A percentile compares a stretch with the other conserved stretches of the same genome.
These are phyloP conservation scores for Enteromius radiatus DNA, from an alignment of 2,797 vertebrate genomes.

Conservation along the genomic window DNA sequence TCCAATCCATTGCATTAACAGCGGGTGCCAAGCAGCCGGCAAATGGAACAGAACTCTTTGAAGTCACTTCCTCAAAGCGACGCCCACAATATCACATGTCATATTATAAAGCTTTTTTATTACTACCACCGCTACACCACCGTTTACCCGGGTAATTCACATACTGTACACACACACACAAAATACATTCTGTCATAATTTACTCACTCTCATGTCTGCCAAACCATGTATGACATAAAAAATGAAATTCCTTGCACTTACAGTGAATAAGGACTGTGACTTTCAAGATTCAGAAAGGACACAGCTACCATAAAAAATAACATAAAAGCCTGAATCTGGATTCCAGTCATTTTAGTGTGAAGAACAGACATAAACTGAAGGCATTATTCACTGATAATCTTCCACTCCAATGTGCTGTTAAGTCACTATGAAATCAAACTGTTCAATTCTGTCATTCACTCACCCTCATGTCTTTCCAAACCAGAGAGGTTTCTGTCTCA, in stretches of 20 bases:
- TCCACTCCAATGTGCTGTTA: neutral
- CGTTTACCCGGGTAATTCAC: neutral
- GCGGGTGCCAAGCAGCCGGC: conserved; percentile 15
- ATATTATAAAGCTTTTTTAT: neutral
- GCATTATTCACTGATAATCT: neutral
- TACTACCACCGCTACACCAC: neutral
- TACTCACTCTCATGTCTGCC: neutral
- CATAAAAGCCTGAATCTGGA: neutral
- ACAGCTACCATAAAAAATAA: neutral
- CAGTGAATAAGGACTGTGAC: neutral
- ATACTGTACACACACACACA: no score
- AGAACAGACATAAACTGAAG: neutral
- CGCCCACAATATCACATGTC: neutral
- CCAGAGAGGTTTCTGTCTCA: neutral
- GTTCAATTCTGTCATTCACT: no score
- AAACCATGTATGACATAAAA: neutral
- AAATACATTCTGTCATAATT: neutral
- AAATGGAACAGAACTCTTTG: conserved; percentile 22
- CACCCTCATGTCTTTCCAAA: neutral
- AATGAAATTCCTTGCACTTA: neutral
- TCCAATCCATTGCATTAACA: conserved; percentile 43
- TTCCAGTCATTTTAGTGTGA: neutral
- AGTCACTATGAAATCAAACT: neutral
- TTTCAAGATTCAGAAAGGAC: neutral
- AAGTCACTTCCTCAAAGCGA: neutral